Evolutionary conservation across 1,140 invertebrate genomes (phyloP), one percentile per base, ranked within the genome.

Genomic region (Aphidius ervi): DNA sequence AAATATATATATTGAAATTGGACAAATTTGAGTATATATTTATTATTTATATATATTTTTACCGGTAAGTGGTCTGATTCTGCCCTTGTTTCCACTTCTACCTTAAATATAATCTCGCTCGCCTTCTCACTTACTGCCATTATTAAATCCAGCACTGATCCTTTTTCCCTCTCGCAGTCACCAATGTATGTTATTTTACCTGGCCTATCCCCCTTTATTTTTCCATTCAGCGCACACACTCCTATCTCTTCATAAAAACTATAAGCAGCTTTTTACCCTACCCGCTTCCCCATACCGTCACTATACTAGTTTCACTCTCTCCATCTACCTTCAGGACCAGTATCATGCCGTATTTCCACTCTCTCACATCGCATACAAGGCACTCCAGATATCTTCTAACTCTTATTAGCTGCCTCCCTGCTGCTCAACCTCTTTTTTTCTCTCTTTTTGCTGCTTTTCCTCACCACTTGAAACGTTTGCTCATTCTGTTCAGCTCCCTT

Each of bases 381-480:
- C n/a, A 9, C n/a, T 48, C 31, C 41, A 58, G 9, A 6, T 58
- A 37, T 47, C 61, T 63, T 47, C 40, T 66, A 49, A 65, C 52
- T 47, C 67, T 65, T 8, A 65, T 54, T 47, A 66, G 4, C 42
- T 65, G 60, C 8, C 67, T 63, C 6, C 63, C 62, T 10, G 47
- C 59, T 42, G 65, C 60, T 55, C 61, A 65, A 2, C 65, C 65
- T 56, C 57, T 68, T 16, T 20, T 65, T 43, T 64, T 61, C 6
- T 43, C 47, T 48, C 46, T 67, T 31, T 37, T 56, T 41, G 65
- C 63, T 40, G 52, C 45, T 8, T 58, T 58, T 20, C 37, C 37
- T 45, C 10, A 56, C 68, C 64, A 67, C 20, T 61, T 45, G 45
- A 62, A 67, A 6, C 56, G 23, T 42, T 57, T 48, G 4, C 16